Evolutionary conservation across 1,140 invertebrate genomes (phyloP), one percentile per base, ranked within the genome.

Genomic region (Aphaenogaster ashmeadi): DNA sequence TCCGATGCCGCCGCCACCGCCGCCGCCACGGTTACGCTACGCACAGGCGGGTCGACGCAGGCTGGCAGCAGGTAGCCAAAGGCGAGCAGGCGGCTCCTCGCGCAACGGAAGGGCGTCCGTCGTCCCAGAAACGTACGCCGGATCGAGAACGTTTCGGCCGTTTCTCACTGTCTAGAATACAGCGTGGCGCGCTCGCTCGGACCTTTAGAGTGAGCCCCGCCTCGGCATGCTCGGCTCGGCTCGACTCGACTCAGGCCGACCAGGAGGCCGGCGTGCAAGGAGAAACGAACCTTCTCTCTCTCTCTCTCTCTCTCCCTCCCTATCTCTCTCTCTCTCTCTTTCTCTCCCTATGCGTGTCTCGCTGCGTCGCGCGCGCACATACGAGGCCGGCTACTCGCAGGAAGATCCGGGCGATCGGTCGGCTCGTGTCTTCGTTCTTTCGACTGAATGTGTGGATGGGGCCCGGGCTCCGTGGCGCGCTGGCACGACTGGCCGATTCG

Each of bases 401-500:
- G 91, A 89, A 80, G 54, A 74, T 60, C 89, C 87, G 89, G 89
- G 69, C 87, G 83, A 87, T 44, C 77, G 36, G 38, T 33, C 38
- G 8, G 62, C 47, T 80, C 44, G 44, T 5, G 27, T 27, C 27
- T 27, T 36, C 21, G 36, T 47, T 52, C 18, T 3, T 33, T 27
- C 21, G 38, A 21, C 15, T 5, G 41, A 58, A 56, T 21, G 9
- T 13, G 36, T 15, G 52, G 72, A 91, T 86, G 67, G 62, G 38
- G 87, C 75, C 88, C 47, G 21, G 88, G 88, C 91, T 36, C 80
- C 8, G 69, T 88, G 90, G 89, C 90, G 90, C 91, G 89, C 90
- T 91, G 91, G 89, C 89, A 93, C 80, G 69, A 93, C 92, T 93
- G 92, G 86, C 92, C 93, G 91, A 84, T 90, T 90, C 86, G 64